phyloP scores from a whole-genome alignment of 92 coral and sea anemone genomes.

The Parazoanthus atlanticus region DNA sequence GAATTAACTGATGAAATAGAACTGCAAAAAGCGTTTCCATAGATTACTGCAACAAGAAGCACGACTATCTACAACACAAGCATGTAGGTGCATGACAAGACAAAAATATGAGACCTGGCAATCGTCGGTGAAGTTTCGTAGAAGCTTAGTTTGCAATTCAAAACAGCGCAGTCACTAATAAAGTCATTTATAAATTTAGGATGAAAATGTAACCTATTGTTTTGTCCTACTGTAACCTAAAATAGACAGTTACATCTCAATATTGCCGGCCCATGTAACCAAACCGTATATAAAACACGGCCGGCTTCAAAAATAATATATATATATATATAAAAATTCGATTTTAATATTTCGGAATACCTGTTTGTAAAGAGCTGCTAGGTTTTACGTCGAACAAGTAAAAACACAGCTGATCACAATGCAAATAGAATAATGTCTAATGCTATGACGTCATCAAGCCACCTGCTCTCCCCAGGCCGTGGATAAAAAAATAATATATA shows the following conservation, averaged over 20 bases:
- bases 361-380: neutral
- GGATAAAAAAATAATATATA: neutral
- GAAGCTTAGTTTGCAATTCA: neutral
- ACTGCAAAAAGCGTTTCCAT: neutral
- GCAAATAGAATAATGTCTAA: neutral
- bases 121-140: neutral
- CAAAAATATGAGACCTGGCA: neutral
- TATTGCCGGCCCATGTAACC: too few relatives aligned
- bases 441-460: constrained; percentile 8
- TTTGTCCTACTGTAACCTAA: too few relatives aligned
- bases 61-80: neutral
- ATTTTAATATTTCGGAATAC: neutral
- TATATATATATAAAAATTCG: neutral
- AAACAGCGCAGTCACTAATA: neutral
- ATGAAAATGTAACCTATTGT: too few relatives aligned
- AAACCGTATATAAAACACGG: too few relatives aligned
- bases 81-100: neutral
- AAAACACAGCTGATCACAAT: neutral
- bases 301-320: neutral
- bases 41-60: neutral
- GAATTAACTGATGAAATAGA: neutral
- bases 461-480: constrained; percentile 6
- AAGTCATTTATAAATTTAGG: too few relatives aligned
- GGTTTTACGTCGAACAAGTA: neutral
- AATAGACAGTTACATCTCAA: too few relatives aligned